Base-by-base conservation (phyloP, 1,140 invertebrate species). In the Dendrolimus kikuchii region DNA sequence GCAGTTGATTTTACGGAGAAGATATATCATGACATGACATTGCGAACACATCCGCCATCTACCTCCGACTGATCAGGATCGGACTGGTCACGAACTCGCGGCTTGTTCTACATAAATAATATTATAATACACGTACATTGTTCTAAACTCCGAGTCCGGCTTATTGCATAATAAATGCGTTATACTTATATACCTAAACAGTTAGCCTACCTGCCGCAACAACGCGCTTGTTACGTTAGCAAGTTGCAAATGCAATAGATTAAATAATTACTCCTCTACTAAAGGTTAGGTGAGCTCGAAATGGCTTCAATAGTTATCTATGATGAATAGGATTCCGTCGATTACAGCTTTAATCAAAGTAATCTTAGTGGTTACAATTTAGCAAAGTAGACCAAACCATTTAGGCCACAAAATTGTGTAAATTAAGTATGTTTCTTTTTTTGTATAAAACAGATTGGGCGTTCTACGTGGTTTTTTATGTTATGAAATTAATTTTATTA, bases 91-190 rank as follows among this genome's bases (percentile, higher is more conserved):
- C 76, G 80, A 70, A 70, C 54, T 59, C 65, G 50, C 53, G 46
- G 49, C 40, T 42, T 64, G 62, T 63, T 61, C 57, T 59, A 63
- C 70, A 71, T 66, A 71, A 51, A 38, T 44, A 45, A 51, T 57
- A 74, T 66, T 67, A 74, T 68, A 56, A 56, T 57, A 50, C 55
- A 74, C 64, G 72, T 66, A 71, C 68, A 81, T 79, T 83, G 77
- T 78, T 68, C 68, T 68, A 23, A 23, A 23, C 23, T 2, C 23
- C 23, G 73, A 59, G 74, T 81, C 77, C 77, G 77, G 74, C 76
- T 82, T 50, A 49, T 82, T 77, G 77, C 75, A 81, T 82, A 82
- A 82, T 77, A 66, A 23, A 23, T 23, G 23, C 23, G 23, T 23
- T 23, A 23, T 23, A 23, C 23, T n/a, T 23, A 23, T 23, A 23